Percentiles rank a stretch among this genome's conserved stretches.
phyloP scores from a whole-genome alignment of 2,888 invertebrate species.

The Campoplex nolae region DNA sequence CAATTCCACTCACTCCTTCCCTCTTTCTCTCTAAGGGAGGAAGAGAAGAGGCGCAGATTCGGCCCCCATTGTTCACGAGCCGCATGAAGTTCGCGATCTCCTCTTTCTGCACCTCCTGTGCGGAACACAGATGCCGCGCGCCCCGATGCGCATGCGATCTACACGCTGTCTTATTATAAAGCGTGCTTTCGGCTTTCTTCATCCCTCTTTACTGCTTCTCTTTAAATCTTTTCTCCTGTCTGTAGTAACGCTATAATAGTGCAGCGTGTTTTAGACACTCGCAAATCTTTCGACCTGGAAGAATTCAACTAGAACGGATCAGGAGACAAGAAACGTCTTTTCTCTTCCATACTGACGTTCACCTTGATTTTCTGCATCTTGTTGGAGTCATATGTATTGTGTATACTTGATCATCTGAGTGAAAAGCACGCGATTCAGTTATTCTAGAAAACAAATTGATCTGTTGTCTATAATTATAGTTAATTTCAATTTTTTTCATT shows the following conservation, averaged over 20 bases:
- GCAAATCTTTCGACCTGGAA: constrained; percentile 29
- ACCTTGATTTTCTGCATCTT: neutral
- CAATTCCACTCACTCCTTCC: neutral
- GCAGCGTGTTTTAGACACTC: constrained; percentile 6
- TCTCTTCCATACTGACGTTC: neutral
- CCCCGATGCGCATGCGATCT: constrained; percentile 62
- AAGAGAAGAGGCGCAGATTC: constrained; percentile 74
- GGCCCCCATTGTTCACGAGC: constrained; percentile 74
- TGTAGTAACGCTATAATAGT: constrained; percentile 40
- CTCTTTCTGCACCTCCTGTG: constrained; percentile 51
- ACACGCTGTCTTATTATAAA: constrained; percentile 82
- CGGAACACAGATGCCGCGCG: constrained; percentile 59
- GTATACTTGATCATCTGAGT: neutral
- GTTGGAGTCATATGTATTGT: neutral
- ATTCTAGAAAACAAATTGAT: too few relatives aligned
- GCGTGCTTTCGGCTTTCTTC: constrained; percentile 60
- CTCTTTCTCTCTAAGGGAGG: constrained; percentile 71
- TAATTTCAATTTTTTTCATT: neutral
- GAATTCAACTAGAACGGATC: constrained; percentile 38
- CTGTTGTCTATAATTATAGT: too few relatives aligned
- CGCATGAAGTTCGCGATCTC: constrained; percentile 61
- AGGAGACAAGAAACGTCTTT: neutral
- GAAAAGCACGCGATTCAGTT: neutral
- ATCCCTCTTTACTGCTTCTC: constrained; percentile 9
- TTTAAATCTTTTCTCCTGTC: constrained; percentile 13